A percentile compares a stretch with the other conserved stretches of the same genome.
phyloP scores from a whole-genome alignment of 2,113 vertebrate species.

The Pyxicephalus adspersus region DNA sequence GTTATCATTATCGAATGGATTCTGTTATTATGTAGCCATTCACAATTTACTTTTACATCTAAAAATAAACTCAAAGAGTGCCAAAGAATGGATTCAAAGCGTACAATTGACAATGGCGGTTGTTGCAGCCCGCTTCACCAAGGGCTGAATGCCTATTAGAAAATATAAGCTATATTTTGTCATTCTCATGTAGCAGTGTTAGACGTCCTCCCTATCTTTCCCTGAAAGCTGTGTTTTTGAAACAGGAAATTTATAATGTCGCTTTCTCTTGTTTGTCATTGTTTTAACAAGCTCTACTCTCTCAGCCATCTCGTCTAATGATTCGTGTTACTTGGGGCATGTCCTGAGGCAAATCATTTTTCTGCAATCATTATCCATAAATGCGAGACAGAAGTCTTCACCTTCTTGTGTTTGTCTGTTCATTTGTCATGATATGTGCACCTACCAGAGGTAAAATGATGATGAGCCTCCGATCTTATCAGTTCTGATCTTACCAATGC shows the following conservation, averaged over 20 bases:
- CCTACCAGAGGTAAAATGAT: neutral
- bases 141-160: constrained; percentile 6
- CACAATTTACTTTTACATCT: neutral
- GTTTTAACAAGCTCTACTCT: neutral
- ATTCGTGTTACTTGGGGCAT: constrained; percentile 21
- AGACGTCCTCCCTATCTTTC: neutral
- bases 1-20: constrained; percentile 10
- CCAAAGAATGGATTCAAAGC: neutral
- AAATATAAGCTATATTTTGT: constrained; percentile 16
- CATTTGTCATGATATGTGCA: constrained; percentile 5
- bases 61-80: constrained; percentile 1
- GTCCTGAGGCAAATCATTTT: constrained; percentile 36
- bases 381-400: constrained; percentile 13
- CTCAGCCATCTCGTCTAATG: constrained; percentile 13
- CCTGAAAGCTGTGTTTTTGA: constrained; percentile 21
- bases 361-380: constrained; percentile 23
- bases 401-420: constrained; percentile 8
- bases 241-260: neutral
- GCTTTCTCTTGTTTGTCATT: constrained; percentile 6
- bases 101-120: neutral
- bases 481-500: neutral
- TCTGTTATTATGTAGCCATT: constrained; percentile 13
- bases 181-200: constrained; percentile 7
- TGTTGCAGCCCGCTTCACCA: neutral
- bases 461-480: neutral